A percentile compares a stretch with the other conserved stretches of the same genome.
phyloP scores from a whole-genome alignment of 2,888 invertebrate genomes.

The Syrista parreyssii region DNA sequence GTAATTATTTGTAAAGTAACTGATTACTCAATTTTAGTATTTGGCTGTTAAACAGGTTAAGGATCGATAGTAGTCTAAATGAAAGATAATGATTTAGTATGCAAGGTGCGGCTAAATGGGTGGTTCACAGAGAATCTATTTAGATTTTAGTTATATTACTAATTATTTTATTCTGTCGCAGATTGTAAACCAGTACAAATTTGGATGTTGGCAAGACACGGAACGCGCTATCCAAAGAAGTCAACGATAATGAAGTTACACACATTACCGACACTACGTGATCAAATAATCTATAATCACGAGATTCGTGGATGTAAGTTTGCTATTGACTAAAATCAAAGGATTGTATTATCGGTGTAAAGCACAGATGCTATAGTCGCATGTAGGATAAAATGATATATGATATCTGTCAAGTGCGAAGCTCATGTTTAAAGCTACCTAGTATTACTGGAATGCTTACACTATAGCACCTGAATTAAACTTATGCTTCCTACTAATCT shows the following conservation, averaged over 20 bases:
- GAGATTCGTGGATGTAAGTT: conserved; percentile 69
- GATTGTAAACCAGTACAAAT: conserved; percentile 79
- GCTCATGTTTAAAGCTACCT: not conserved
- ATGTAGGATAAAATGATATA: not conserved
- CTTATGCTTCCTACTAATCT: not conserved
- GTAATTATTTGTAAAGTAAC: not conserved
- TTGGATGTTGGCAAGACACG: conserved; percentile 79
- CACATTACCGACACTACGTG: conserved; percentile 70
- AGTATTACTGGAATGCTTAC: not conserved
- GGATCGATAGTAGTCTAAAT: not conserved
- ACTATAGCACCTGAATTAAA: not conserved
- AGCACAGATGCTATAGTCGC: no score
- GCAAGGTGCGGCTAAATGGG: not conserved
- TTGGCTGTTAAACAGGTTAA: not conserved
- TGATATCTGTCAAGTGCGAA: not conserved
- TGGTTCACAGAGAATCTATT: not conserved
- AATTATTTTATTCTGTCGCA: conserved; percentile 57
- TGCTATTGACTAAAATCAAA: no score
- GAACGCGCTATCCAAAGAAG: conserved; percentile 74
- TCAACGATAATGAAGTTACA: conserved; percentile 70
- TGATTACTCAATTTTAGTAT: not conserved
- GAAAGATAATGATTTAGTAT: not conserved
- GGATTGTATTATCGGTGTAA: no score
- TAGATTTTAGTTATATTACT: not conserved
- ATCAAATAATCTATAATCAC: conserved; percentile 76